Evolutionary conservation across 1,140 invertebrate genomes (phyloP), one percentile per base, ranked within the genome.

Genomic region (Agrypnia vestita): DNA sequence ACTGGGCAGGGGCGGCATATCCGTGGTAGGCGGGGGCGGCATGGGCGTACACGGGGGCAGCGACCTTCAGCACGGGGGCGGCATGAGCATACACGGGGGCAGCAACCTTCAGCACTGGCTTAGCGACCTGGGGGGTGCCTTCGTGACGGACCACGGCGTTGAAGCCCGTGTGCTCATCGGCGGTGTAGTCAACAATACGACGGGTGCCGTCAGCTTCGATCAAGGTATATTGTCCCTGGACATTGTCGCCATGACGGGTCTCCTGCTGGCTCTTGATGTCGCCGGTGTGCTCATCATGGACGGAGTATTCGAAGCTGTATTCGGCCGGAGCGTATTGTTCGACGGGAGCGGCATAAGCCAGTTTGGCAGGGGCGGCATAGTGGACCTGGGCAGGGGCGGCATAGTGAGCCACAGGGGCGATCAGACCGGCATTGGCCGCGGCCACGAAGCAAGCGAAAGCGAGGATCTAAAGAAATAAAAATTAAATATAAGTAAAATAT

Each of bases 141-240:
- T 93, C 91, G 3, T 90, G 88, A 55, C 89, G 90, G 4, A 95
- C 91, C 15, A 92, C 86, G 0, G 94, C 94, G 86, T 93, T 91
- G 85, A 94, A 94, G 82, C 94, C 94, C 83, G 91, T 92, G 84
- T 94, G 90, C 35, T 93, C 90, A 84, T 94, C 93, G 74, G 94
- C 93, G 43, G 92, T 93, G 87, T 95, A 95, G 44, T 94, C 92
- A 59, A 94, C 94, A 81, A 93, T 92, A 78, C 94, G 91, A 83
- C 91, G 89, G 81, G 91, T 93, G 53, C 93, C 93, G 84, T 95
- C 92, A 17, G 92, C 89, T 83, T 93, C 91, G 72, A 92, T 86
- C 21, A 93, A 85, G 59, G 90, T 91, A 86, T 93, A 93, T 47
- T 87, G 85, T 51, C 92, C 92, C 73, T 90, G 88, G n/a, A 93